Evolutionary conservation across 2,113 vertebrate species (phyloP).

Genomic region (Sylvietta virens): DNA sequence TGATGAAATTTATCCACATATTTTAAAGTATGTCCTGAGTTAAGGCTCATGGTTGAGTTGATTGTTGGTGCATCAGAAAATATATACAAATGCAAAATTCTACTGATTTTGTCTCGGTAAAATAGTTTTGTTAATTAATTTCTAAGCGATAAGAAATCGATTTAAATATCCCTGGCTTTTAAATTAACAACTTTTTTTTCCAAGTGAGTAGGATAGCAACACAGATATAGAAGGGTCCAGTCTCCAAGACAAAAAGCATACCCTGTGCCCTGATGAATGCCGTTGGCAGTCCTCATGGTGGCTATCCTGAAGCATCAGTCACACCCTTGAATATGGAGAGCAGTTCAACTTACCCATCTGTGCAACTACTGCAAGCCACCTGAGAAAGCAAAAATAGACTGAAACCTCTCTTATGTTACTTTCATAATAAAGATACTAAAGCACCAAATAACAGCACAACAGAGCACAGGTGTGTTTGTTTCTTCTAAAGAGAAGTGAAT

Average conservation of each 20-base stretch:
- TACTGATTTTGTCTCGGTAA: neutral
- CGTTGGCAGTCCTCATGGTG: neutral
- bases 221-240: neutral
- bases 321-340: neutral
- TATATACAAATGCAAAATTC: neutral
- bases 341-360: neutral
- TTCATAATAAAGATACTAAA: neutral
- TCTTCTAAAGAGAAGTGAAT: neutral
- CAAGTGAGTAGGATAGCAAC: neutral
- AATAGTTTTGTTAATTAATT: neutral
- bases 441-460: neutral
- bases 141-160: neutral
- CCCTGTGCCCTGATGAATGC: neutral
- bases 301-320: neutral
- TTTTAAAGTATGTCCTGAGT: neutral
- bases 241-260: neutral
- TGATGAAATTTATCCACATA: neutral
- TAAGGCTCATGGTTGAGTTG: neutral
- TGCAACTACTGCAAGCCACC: neutral
- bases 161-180: neutral
- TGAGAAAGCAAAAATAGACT: neutral
- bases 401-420: neutral
- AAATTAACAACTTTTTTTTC: neutral
- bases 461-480: neutral
- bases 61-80: neutral